Evolutionary conservation across 2,113 vertebrate genomes (phyloP), one percentile per base, ranked within the genome.

Genomic region (Bujurquina vittata): DNA sequence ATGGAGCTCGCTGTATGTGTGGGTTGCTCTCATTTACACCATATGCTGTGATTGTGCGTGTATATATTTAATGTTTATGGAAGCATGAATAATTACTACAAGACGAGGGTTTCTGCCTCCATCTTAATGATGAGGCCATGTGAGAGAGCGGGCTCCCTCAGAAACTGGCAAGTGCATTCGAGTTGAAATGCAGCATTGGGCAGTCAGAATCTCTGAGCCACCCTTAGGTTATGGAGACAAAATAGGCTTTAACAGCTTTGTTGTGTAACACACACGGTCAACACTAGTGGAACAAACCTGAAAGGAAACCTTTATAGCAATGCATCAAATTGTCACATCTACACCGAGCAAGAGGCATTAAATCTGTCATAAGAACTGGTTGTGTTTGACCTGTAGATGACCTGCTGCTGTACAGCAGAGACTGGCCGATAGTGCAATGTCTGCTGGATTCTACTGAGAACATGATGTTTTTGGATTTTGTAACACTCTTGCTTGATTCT

Each of bases 251-350:
- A 57, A 37, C 67, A 78, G 74, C 46, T 26, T 23, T 54, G 61
- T 61, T 77, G 57, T 57, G 61, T 67, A 56, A 83, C 33, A 57
- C 60, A 77, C 18, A 17, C 14, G 23, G 79, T 10, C 46, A 15
- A 55, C 43, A 59, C 17, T 26, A 49, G 65, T 52, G 22, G 9
- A 20, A 17, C 3, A 49, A 78, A 23, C 40, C 18, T 40, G 5
- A 80, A 82, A 57, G 15, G 29, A 31, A 58, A 43, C 54, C 81
- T 55, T 75, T 52, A 72, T 72, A 52, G 26, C 14, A 31, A 72
- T 72, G 26, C 57, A 46, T 46, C 20, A 49, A 49, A 67, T 56
- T 82, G 61, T 49, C 17, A 56, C 26, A 20, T 40, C 18, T 75
- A 49, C 18, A 11, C 29, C 7, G n/a, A 31, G 15, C 20, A 6